Conservation (phyloP, 92 coral and sea anemone species). For the Phenganax subtilis region DNA sequence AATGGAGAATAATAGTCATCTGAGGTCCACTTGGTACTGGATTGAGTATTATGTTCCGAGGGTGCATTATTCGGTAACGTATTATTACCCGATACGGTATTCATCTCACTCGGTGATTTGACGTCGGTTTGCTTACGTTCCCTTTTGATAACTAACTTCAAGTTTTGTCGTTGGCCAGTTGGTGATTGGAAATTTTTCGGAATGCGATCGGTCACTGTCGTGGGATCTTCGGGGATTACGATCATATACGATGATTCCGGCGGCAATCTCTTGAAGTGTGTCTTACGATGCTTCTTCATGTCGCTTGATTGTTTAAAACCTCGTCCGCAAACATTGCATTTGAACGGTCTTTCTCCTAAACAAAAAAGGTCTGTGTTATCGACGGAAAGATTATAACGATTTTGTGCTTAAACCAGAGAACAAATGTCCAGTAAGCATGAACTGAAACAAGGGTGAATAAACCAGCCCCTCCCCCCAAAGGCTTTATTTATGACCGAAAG, state of each 20-base stretch:
- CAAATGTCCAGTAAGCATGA: no score
- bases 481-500: no score
- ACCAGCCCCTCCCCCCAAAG: no score
- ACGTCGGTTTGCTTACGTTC: background rate
- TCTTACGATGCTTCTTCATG: conserved; percentile 87
- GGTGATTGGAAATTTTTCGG: background rate
- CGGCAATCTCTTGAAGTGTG: conserved; percentile 60
- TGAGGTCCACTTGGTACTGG: background rate
- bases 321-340: conserved; percentile 81
- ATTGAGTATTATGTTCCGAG: background rate
- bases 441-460: no score
- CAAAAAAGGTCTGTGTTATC: background rate
- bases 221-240: conserved; percentile 9
- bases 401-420: no score
- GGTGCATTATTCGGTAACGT: background rate
- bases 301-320: conserved; percentile 98
- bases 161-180: background rate
- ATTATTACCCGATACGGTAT: background rate
- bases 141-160: conserved; percentile 11
- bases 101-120: background rate
- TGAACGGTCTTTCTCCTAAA: conserved; percentile 89
- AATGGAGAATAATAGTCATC: background rate
- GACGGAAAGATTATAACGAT: background rate
- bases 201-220: background rate
- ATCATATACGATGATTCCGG: conserved; percentile 7